Evolutionary conservation across 1,140 invertebrate genomes (phyloP), one percentile per base, ranked within the genome.

Genomic region (Lucilia sericata): DNA sequence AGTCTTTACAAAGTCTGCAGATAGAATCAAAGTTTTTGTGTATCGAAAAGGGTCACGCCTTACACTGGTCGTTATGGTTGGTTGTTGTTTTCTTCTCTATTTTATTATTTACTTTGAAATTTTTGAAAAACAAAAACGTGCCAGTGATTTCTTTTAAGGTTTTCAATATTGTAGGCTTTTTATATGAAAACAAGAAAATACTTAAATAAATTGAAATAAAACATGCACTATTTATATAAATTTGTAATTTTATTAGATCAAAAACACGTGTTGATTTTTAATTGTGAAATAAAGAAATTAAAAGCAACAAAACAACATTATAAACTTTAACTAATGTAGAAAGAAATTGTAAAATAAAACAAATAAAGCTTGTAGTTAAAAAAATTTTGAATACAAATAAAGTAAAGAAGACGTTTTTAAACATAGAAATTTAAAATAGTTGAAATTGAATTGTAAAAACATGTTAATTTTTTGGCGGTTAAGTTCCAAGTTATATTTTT

Each of bases 221-320:
- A 70, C 65, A 70, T 70, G 65, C 65, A 70, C 65, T 21, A 70
- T 70, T 70, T 70, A 70, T 21, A 78, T 78, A 78, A 78, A 78
- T 78, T 70, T 42, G 34, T 78, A 8, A 78, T n/a, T 78, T 78
- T 78, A 78, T 78, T 78, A 13, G 75, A 78, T 78, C 36, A 47
- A 47, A 42, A 78, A 47, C 75, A 78, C 75, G 36, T 78, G 75
- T 78, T 47, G 75, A 8, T 47, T 78, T n/a, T 47, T 19, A 78
- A 78, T 78, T 47, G n/a, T 78, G 8, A 42, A 47, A 78, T 7
- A 42, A 78, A 78, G 7, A 42, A 78, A 78, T 10, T 14, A 75
- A 75, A 17, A 60, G 8, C 5, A 60, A n/a, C 14, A 60, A 60
- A 60, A 60, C 42, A 42, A 42, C 42, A 42, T 8, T 42, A 42